phyloP scores from a whole-genome alignment of 2,888 invertebrate species.

The Andrena chrysosceles region DNA sequence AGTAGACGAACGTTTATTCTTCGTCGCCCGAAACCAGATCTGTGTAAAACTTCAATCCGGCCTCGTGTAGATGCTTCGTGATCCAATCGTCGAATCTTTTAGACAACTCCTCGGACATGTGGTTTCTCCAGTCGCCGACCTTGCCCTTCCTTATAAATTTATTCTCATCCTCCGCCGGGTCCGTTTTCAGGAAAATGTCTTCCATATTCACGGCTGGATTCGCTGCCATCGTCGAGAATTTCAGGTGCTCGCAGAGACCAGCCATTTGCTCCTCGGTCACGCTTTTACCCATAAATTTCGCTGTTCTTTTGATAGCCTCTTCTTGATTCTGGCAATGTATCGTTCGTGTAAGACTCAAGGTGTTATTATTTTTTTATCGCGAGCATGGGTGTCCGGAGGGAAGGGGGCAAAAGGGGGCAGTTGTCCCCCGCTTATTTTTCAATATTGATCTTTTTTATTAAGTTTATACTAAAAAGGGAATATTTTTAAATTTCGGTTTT shows the following conservation, averaged over 20 bases:
- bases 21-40: constrained; percentile 34
- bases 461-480: too few relatives aligned
- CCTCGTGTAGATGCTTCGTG: constrained; percentile 51
- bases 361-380: too few relatives aligned
- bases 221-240: constrained; percentile 92
- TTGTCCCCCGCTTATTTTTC: too few relatives aligned
- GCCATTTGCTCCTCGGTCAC: constrained; percentile 89
- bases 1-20: constrained; percentile 24
- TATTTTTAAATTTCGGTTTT: too few relatives aligned
- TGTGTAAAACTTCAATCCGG: constrained; percentile 45
- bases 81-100: constrained; percentile 87
- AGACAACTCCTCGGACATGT: constrained; percentile 91
- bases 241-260: constrained; percentile 90
- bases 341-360: neutral
- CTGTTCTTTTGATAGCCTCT: constrained; percentile 89
- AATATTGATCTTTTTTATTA: too few relatives aligned
- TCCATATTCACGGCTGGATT: constrained; percentile 93
- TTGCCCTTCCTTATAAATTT: constrained; percentile 91
- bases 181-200: constrained; percentile 87
- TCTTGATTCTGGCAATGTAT: constrained; percentile 87
- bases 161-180: constrained; percentile 85
- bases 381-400: too few relatives aligned
- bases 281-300: constrained; percentile 89
- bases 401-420: too few relatives aligned
- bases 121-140: constrained; percentile 93